These are phyloP conservation scores for Anolis apletophallus DNA, from an alignment of 2,797 vertebrate genomes.

Conservation along the genomic window DNA sequence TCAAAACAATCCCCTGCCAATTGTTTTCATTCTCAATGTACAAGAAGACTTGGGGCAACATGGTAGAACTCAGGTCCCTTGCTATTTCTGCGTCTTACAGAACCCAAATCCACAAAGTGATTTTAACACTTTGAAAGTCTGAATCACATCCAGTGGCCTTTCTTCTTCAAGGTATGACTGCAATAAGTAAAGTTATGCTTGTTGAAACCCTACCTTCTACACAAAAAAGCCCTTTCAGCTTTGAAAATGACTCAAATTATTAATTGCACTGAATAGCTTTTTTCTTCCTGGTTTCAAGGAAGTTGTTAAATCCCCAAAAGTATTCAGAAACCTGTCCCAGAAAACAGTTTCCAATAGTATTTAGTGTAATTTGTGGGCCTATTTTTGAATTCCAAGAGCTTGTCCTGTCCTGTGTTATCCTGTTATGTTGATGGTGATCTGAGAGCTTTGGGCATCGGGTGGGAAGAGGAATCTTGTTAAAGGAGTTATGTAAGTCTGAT, in stretches of 20 bases:
- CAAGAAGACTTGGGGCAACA: not conserved
- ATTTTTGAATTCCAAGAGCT: not conserved
- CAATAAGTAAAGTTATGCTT: not conserved
- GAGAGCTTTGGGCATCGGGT: not conserved
- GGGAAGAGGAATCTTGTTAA: not conserved
- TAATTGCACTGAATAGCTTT: not conserved
- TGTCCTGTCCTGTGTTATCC: not conserved
- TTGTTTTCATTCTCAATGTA: not conserved
- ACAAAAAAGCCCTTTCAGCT: not conserved
- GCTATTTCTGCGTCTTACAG: not conserved
- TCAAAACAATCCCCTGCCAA: too few species aligned
- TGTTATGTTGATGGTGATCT: not conserved
- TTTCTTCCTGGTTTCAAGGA: constrained; percentile 6
- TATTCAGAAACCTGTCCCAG: not conserved
- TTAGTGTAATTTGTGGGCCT: not conserved
- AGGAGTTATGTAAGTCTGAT: not conserved
- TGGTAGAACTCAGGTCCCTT: not conserved
- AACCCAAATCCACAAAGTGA: not conserved
- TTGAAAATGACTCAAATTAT: not conserved
- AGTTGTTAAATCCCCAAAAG: not conserved
- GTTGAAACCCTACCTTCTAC: not conserved
- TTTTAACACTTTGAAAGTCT: not conserved
- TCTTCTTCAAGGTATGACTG: not conserved
- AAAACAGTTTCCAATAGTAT: not conserved
- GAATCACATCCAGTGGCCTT: too few species aligned